Conservation (phyloP, 2,888 invertebrate species). For the Pyrrhosoma nymphula region DNA sequence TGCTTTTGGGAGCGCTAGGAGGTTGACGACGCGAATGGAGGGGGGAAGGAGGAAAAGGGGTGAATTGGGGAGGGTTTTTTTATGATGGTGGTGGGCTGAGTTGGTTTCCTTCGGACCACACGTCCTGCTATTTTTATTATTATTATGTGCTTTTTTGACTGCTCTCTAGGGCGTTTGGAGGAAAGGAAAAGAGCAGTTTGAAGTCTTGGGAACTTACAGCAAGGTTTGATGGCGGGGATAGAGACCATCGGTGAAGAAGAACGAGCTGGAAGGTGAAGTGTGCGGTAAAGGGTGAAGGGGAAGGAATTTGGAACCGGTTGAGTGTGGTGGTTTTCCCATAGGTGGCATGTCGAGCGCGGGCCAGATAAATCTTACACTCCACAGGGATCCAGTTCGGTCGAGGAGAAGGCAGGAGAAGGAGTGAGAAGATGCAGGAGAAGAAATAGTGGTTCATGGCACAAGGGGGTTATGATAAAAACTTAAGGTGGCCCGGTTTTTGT, state of each 20-base stretch:
- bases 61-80: neutral
- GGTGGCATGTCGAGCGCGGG: slow-evolving; percentile 52
- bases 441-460: too few relatives aligned
- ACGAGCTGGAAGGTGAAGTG: neutral
- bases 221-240: neutral
- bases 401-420: neutral
- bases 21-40: neutral
- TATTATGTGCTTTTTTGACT: slow-evolving; percentile 5
- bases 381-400: neutral
- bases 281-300: too few relatives aligned
- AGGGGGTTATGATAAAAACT: too few relatives aligned
- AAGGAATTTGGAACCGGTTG: neutral
- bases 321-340: slow-evolving; percentile 54
- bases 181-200: neutral
- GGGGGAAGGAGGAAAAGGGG: neutral
- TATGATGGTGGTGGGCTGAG: neutral
- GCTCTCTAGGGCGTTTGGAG: slow-evolving; percentile 40
- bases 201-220: neutral
- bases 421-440: neutral
- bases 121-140: slow-evolving; percentile 7
- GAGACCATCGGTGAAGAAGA: neutral
- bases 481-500: too few relatives aligned
- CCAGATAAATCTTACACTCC: slow-evolving; percentile 56
- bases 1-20: neutral
- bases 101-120: slow-evolving; percentile 16